Conservation (phyloP, 23 tunicate genomes). For the Ciona savignyi region DNA sequence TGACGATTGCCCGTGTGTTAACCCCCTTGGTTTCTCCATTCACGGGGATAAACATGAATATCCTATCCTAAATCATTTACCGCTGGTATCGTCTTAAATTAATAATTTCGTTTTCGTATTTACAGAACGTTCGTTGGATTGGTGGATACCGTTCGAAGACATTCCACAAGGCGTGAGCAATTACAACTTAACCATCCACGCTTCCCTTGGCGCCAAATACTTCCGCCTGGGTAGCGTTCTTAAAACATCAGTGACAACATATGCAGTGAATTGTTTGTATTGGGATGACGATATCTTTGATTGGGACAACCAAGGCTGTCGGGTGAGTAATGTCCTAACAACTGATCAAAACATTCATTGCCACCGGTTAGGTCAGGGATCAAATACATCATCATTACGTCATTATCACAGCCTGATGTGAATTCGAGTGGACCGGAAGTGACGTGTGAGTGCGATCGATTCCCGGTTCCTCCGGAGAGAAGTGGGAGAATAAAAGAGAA, state of each 20-base stretch:
- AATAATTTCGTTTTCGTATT: no score
- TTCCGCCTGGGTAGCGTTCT: neutral
- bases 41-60: no score
- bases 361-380: no score
- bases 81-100: no score
- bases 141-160: neutral
- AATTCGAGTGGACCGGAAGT: neutral
- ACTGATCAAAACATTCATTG: no score
- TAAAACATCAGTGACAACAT: neutral
- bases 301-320: constrained; percentile 4
- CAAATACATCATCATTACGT: no score
- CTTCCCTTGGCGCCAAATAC: constrained; percentile 1
- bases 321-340: no score
- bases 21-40: no score
- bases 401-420: neutral
- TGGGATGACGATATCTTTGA: constrained; percentile 7
- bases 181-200: constrained; percentile 1
- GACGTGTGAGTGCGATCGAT: constrained; percentile 1
- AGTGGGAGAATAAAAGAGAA: neutral
- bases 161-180: neutral
- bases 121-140: no score
- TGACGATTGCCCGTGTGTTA: no score
- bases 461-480: constrained; percentile 3
- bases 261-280: neutral
- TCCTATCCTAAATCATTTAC: no score